Base-by-base conservation (phyloP, 1,140 invertebrate species). In the Drosophila jambulina region DNA sequence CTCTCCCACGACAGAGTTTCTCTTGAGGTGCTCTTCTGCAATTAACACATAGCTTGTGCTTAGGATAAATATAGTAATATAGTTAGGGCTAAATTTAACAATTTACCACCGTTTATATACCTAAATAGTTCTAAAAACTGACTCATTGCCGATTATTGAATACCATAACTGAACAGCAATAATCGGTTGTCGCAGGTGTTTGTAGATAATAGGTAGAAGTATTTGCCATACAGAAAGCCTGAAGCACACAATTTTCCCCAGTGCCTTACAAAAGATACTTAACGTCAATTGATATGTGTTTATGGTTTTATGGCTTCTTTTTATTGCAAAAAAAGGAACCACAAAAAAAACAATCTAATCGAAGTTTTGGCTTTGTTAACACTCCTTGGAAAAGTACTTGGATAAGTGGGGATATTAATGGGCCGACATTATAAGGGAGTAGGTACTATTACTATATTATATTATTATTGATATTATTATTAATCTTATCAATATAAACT, bases 341-440 rank as follows among this genome's bases (percentile, higher is more conserved):
- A 69, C n/a, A 38, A 19, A 21, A 21, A 38, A 19, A 21, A 21
- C 23, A 71, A 71, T 71, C 68, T 71, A 68, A 71, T 71, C 63
- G 46, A 69, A 65, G 36, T 15, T 64, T 7, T 42, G 51, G 21
- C 48, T 49, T 25, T 53, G 12, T 15, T 19, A 46, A 48, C 36
- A 42, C 65, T 49, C n/a, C 59, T 42, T 49, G 42, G 56, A 48
- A 46, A 46, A 38, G 45, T 43, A 15, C 23, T 46, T 61, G 42
- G 23, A 46, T 59, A 46, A 46, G 36, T 38, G 40, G 1, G 17
- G n/a, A 23, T 58, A 25, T 46, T 51, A 62, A 51, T 13, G 27
- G n/a, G 10, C 8, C 7, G 46, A 9, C 23, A 12, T 46, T 17
- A 5, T 2, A 19, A 19, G 13, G 48, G 27, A 9, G n/a, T 29